Base-by-base conservation (phyloP, 2,113 vertebrate genomes). In the Pedetes capensis region DNA sequence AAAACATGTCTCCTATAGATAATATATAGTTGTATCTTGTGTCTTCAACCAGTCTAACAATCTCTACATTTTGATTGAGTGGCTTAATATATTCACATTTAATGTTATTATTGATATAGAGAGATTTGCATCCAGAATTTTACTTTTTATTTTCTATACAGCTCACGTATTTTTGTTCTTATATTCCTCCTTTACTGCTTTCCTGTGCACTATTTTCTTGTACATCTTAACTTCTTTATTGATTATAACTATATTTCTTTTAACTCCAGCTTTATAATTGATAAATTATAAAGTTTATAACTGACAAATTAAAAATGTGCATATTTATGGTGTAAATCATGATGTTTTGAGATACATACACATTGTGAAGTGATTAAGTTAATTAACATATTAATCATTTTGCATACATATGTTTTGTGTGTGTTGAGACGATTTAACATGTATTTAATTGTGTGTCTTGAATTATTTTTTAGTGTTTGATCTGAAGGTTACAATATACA, bases 151-250 rank as follows among this genome's bases (percentile, higher is more conserved):
- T 90, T 87, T 59, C 49, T 66, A 12, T 83, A 29, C 49, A n/a
- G n/a, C 14, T 87, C 37, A 68, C 14, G 13, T 72, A 71, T 39
- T 78, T 80, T 37, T 92, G 29, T 75, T 91, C 13, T 32, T 39
- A 25, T 94, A 34, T 16, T 81, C n/a, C 27, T 92, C 11, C 8
- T 66, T 37, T n/a, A 53, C 32, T 87, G 42, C 39, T 76, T 87
- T 90, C 59, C 87, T 64, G 12, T 39, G 23, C 22, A 64, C 66
- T 69, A 83, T 37, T 83, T 88, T 63, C 87, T 86, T 74, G 1
- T 64, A 75, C 29, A 91, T 87, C 95, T 95, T 71, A 69, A 75
- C 87, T 95, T 72, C 53, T 69, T 87, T 47, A 89, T 64, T 88
- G 44, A 89, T 49, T 89, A 91, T 47, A 81, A 39, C 3, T 61